Conservation (phyloP, 2,888 invertebrate genomes). For the Apamea anceps region DNA sequence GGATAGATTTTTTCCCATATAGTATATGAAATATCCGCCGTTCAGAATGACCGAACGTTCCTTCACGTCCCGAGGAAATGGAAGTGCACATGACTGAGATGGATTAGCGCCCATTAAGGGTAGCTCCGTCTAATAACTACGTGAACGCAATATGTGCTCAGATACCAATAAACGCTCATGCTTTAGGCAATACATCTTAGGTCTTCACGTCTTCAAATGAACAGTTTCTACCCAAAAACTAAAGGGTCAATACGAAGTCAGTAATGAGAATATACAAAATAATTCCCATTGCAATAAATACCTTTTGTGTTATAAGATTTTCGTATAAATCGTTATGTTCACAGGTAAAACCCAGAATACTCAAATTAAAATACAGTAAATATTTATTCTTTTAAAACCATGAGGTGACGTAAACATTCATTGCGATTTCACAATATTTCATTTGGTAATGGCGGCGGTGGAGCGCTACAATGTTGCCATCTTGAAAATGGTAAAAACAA, state of each 20-base stretch:
- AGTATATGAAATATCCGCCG: conserved; percentile 64
- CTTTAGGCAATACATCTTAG: conserved; percentile 51
- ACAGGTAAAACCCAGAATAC: conserved; percentile 12
- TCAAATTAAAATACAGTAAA: conserved; percentile 29
- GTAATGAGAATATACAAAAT: not conserved
- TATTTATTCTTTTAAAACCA: conserved; percentile 39
- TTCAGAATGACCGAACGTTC: conserved; percentile 69
- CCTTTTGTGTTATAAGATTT: not conserved
- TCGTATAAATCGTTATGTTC: not conserved
- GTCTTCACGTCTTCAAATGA: conserved; percentile 19
- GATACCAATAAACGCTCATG: conserved; percentile 63
- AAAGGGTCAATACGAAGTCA: not conserved
- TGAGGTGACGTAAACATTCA: conserved; percentile 41
- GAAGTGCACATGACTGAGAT: conserved; percentile 77
- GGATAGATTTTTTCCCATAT: conserved; percentile 52
- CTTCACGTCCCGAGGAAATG: conserved; percentile 66
- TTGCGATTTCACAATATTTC: conserved; percentile 48
- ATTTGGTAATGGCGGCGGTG: conserved; percentile 48
- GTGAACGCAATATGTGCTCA: conserved; percentile 63
- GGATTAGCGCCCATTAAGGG: conserved; percentile 77
- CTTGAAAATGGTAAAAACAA: conserved; percentile 51
- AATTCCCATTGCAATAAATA: not conserved
- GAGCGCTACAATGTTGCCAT: conserved; percentile 53
- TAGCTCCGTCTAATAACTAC: conserved; percentile 60
- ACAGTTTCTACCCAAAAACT: not conserved